Evolutionary conservation across 2,888 invertebrate genomes (phyloP), one percentile per base, ranked within the genome.

Genomic region (Callyntrura guangdongensis): DNA sequence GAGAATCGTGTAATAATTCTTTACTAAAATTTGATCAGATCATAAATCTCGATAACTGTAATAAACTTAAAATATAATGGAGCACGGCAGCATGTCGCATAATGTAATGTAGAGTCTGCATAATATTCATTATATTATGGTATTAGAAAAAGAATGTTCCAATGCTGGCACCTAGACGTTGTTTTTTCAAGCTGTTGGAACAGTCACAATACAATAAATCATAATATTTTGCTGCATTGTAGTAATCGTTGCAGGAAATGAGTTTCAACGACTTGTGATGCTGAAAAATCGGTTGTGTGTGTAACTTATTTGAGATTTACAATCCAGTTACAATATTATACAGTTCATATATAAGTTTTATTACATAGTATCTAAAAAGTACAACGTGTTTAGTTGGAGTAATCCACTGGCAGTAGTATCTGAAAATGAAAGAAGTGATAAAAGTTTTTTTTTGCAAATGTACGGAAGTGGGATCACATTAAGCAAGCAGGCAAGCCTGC

Each of bases 401-500:
- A 79, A 79, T 89, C 83, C 88, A 45, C 69, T 89, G 88, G 88
- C 88, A 89, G 88, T 89, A 74, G 64, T 47, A 89, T 89, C 88
- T 89, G 83, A 89, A 89, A 89, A 22, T 53, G 67, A 20, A 20
- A 64, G 64, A 36, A 82, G 36, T 36, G n/a, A 56, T 81, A 27
- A 36, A 36, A 36, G 3, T 36, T 36, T 36, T 36, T 9, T n/a
- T 36, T 36, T 36, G 36, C 36, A 22, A 25, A 25, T 25, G 6
- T 64, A 12, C 64, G 2, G 3, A 61, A 61, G 61, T 5, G n/a
- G 53, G 2, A 59, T 2, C 17, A 6, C 59, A 59, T 17, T 59
- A 36, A 36, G 36, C 36, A 2, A 36, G 36, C 36, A 36, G 36
- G 36, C 36, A 36, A 36, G 36, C 36, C 36, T 36, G 36, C 36